Base-by-base conservation (phyloP, 2,888 invertebrate genomes). In the Tetranychus piercei region DNA sequence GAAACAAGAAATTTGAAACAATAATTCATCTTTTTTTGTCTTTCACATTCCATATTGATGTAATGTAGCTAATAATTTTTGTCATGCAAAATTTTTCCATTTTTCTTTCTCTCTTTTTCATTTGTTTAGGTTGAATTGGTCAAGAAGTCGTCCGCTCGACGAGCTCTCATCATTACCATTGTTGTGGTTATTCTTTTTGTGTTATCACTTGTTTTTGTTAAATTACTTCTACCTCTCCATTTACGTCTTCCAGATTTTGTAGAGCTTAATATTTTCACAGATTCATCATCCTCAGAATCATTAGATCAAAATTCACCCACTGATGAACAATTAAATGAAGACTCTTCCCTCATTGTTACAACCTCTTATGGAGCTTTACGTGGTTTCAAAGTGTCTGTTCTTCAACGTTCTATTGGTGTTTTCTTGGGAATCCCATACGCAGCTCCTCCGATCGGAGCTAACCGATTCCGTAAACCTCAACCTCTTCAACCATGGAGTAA, bases 401-500 rank as follows among this genome's bases (percentile, higher is more conserved):
- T 69, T 20, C 11, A 22, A 7, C 20, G 34, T 18, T 20, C 20
- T 1, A 6, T 69, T n/a, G 69, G 20, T 23, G 69, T 69, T 23
- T 83, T 81, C 77, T 80, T 83, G 7, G 83, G 83, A 34, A 80
- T 83, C 18, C 83, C 83, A 0, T 83, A 83, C 77, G 83, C 83
- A 2, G 80, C 81, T 73, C 82, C 83, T 20, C 83, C 83, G 6
- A 75, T 82, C 43, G 82, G 82, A 3, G 78, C 81, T 70, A 76
- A 80, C 74, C 76, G 78, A 72, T 78, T 78, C 34, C 64, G 20
- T 1, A 75, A 73, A 55, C 77, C 78, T 5, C 73, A 75, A 11
- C 74, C 76, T 3, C 75, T 75, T 9, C 73, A 71, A 11, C 70
- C 77, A 0, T 77, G 77, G 76, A n/a, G 11, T 11, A 76, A 74